These are phyloP conservation scores for Opisthograptis luteolata DNA, from an alignment of 2,888 invertebrate species.

Conservation along the genomic window DNA sequence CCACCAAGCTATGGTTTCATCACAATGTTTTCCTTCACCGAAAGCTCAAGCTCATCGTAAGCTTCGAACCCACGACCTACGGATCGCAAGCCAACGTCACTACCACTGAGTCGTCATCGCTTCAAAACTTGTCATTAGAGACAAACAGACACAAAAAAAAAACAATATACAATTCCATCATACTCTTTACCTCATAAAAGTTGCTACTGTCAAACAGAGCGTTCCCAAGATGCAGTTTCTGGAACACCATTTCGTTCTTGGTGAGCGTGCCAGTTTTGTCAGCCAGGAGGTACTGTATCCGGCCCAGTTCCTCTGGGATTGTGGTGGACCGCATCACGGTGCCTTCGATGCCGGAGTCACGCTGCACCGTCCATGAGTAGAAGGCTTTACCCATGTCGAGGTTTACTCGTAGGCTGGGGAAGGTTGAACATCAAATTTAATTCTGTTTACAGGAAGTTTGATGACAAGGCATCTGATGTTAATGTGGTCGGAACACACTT, in stretches of 20 bases:
- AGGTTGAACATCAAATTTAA: not conserved
- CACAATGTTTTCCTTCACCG: too few relatives aligned
- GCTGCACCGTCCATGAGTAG: conserved; percentile 98
- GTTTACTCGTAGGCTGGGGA: conserved; percentile 95
- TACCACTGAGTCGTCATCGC: too few relatives aligned
- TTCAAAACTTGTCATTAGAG: too few relatives aligned
- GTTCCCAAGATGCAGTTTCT: conserved; percentile 96
- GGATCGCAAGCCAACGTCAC: too few relatives aligned
- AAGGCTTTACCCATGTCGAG: conserved; percentile 99
- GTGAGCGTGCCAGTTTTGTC: conserved; percentile 99
- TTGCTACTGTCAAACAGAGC: conserved; percentile 94
- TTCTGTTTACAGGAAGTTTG: too few relatives aligned
- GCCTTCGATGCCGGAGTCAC: conserved; percentile 96
- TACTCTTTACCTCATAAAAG: conserved; percentile 88
- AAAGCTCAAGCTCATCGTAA: too few relatives aligned
- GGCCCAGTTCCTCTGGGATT: conserved; percentile 98
- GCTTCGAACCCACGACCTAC: too few relatives aligned
- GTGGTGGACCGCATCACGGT: conserved; percentile 99
- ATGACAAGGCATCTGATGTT: too few relatives aligned
- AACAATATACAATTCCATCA: too few relatives aligned
- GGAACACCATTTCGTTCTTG: conserved; percentile 99
- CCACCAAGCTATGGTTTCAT: too few relatives aligned
- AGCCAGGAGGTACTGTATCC: conserved; percentile 97
- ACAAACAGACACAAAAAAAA: too few relatives aligned
- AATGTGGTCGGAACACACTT: too few relatives aligned